Conservation (phyloP, 1,140 invertebrate genomes). For the Cotesia chilonis region DNA sequence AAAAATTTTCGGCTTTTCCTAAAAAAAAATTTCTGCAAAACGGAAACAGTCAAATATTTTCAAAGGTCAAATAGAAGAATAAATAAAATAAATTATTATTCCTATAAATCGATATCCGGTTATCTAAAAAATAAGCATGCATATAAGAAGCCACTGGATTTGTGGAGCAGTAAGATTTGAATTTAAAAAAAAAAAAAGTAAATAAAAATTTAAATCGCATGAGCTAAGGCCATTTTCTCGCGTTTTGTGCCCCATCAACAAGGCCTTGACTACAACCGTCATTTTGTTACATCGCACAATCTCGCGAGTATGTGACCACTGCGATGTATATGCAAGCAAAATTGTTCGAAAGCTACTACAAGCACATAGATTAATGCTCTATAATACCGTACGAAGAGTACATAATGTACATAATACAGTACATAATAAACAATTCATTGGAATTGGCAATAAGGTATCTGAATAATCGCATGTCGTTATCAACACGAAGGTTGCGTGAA, state of each 20-base stretch:
- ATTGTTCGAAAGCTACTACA: no score
- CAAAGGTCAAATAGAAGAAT: no score
- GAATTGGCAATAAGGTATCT: neutral
- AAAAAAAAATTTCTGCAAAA: no score
- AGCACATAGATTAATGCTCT: slow-evolving; percentile 17
- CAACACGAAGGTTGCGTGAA: slow-evolving; percentile 25
- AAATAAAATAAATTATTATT: no score
- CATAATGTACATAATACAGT: neutral
- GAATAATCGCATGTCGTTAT: slow-evolving; percentile 34
- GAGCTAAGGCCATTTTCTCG: slow-evolving; percentile 30
- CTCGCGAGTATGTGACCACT: slow-evolving; percentile 27
- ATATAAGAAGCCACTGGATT: neutral
- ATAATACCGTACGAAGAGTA: slow-evolving; percentile 34
- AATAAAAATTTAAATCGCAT: slow-evolving; percentile 34
- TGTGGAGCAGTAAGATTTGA: slow-evolving; percentile 11
- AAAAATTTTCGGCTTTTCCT: no score
- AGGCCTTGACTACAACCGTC: slow-evolving; percentile 35
- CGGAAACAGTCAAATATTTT: no score
- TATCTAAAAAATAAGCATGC: neutral
- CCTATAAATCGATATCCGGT: neutral
- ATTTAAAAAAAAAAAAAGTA: slow-evolving; percentile 11
- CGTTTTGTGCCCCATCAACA: neutral
- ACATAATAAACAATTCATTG: neutral
- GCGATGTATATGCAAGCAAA: neutral
- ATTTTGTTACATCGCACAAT: slow-evolving; percentile 35